Base-by-base conservation (phyloP, 2,888 invertebrate genomes). In the Timema podura region DNA sequence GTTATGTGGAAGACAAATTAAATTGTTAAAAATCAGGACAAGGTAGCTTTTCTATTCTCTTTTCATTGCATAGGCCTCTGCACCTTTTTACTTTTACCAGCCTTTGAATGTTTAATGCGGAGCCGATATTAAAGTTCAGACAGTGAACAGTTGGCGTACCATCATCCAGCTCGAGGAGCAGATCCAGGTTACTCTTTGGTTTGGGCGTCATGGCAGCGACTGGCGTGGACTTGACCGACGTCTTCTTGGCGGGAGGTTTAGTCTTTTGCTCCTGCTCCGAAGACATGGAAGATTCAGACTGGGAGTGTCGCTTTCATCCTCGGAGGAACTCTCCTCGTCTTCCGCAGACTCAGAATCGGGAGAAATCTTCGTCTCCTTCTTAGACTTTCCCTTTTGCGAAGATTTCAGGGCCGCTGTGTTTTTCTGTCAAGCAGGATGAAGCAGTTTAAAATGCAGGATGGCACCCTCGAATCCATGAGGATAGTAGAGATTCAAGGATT, bases 81-180 rank as follows among this genome's bases (percentile, higher is more conserved):
- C 1, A 30, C 30, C 30, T 30, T 30, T 30, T 30, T 30, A 30
- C 30, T 30, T 30, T 2, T 30, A 30, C 30, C 30, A 1, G 30
- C 30, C 30, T 30, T 30, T 30, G 30, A 2, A 30, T 30, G 30
- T 30, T 30, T 30, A 30, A 30, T 30, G 30, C 30, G 30, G 30
- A 30, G 30, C 30, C 3, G 30, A 30, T 30, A 30, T 30, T 30
- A 30, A 30, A 30, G 30, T 30, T 30, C 30, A 30, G 30, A 30
- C 30, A 30, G 30, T 30, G 30, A 1, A 30, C 30, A 30, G 30
- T 15, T 15, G 45, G 78, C 78, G 88, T 88, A 84, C 86, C 83
- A 76, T 87, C 86, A 79, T 92, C 93, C 74, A 96, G 83, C 79
- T 95, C 95, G 54, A 96, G 80, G 10, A 96, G 83, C 15, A 96